Conservation (phyloP, 2,888 invertebrate genomes). For the Meta bourneti region DNA sequence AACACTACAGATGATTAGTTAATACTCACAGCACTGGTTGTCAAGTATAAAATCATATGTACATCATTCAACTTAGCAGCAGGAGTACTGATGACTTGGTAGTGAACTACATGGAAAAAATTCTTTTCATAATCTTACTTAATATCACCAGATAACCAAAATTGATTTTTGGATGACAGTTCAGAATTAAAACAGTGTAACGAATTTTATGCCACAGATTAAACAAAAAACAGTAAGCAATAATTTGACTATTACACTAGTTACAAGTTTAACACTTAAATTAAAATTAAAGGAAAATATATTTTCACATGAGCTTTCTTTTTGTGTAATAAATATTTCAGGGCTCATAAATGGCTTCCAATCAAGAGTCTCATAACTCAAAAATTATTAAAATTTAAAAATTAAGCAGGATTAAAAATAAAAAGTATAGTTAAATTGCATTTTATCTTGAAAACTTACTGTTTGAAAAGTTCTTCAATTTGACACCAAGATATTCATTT, state of each 20-base stretch:
- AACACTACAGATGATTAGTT: not conserved
- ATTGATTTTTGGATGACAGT: not conserved
- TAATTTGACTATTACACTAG: not conserved
- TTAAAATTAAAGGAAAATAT: too few species aligned
- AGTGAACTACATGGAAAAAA: constrained; percentile 59
- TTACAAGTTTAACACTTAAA: too few species aligned
- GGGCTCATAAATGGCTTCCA: not conserved
- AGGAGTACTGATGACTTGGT: constrained; percentile 73
- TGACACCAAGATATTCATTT: constrained; percentile 70
- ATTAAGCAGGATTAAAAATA: too few species aligned
- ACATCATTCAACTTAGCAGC: constrained; percentile 70
- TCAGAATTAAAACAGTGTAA: not conserved
- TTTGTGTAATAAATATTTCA: too few species aligned
- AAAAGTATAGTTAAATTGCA: too few species aligned
- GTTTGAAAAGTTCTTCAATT: constrained; percentile 68
- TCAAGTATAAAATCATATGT: constrained; percentile 71
- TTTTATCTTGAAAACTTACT: constrained; percentile 46
- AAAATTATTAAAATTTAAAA: not conserved
- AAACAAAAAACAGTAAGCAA: not conserved
- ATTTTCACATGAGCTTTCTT: too few species aligned
- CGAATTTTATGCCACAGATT: not conserved
- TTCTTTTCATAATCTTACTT: not conserved
- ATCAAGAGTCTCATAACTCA: too few species aligned
- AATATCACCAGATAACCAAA: not conserved
- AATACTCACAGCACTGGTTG: constrained; percentile 74